Evolutionary conservation across 2,113 vertebrate species (phyloP).

Genomic region (Seriola quinqueradiata): DNA sequence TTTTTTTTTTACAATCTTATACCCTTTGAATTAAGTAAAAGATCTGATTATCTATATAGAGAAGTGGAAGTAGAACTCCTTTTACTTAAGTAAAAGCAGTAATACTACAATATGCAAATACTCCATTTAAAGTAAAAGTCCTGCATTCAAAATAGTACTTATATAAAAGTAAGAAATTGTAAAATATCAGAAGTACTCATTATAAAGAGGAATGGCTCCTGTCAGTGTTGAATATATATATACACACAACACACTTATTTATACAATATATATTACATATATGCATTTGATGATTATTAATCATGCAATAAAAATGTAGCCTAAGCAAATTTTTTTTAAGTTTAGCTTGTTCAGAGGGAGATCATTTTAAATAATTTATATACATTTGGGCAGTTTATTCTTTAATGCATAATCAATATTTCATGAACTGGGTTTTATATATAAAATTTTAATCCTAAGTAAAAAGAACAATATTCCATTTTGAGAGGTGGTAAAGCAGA

Average conservation of each 20-base stretch:
- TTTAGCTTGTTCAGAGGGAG: not conserved
- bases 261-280: not conserved
- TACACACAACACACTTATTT: too few species aligned
- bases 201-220: not conserved
- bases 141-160: too few species aligned
- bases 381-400: not conserved
- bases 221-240: not conserved
- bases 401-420: not conserved
- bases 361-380: not conserved
- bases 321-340: not conserved
- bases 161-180: too few species aligned
- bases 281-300: not conserved
- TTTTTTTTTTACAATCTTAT: too few species aligned
- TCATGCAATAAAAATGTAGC: not conserved
- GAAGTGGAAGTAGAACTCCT: not conserved
- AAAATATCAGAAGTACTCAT: too few species aligned
- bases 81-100: not conserved
- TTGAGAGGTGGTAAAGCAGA: not conserved
- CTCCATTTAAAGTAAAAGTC: not conserved
- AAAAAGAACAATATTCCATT: too few species aligned
- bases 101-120: not conserved
- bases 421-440: not conserved
- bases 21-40: not conserved
- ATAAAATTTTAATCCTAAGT: not conserved
- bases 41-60: not conserved